Conservation (phyloP, 2,113 vertebrate genomes). For the Mastomys coucha region DNA sequence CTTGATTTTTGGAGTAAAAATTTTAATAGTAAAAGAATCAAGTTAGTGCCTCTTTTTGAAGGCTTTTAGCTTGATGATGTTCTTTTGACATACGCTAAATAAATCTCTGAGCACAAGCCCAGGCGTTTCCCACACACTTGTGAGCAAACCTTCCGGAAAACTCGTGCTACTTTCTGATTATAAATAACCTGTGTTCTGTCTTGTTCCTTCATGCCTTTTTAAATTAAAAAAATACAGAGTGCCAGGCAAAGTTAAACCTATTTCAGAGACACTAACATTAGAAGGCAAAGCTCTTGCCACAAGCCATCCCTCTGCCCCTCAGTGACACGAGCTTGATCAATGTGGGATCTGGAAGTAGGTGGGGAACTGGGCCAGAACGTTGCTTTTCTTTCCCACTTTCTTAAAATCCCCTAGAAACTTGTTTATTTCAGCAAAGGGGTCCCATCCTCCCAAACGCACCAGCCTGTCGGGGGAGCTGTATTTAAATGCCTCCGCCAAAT, state of each 20-base stretch:
- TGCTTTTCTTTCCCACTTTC: slow-evolving; percentile 77
- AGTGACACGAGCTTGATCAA: slow-evolving; percentile 72
- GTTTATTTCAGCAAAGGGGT: slow-evolving; percentile 80
- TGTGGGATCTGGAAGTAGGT: slow-evolving; percentile 68
- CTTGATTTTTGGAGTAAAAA: slow-evolving; percentile 45
- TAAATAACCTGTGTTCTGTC: slow-evolving; percentile 59
- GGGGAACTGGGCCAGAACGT: slow-evolving; percentile 72
- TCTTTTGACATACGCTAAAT: slow-evolving; percentile 27
- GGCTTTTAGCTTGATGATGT: slow-evolving; percentile 23
- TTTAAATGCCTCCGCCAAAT: slow-evolving; percentile 87
- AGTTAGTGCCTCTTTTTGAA: slow-evolving; percentile 2
- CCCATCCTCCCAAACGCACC: slow-evolving; percentile 72
- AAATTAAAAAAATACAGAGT: slow-evolving; percentile 14
- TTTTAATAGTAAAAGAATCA: slow-evolving; percentile 12
- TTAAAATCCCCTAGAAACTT: slow-evolving; percentile 80
- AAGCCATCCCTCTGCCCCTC: slow-evolving; percentile 51
- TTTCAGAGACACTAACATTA: slow-evolving; percentile 55
- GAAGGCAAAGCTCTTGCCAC: slow-evolving; percentile 76
- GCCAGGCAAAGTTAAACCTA: slow-evolving; percentile 1
- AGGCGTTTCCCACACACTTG: not conserved
- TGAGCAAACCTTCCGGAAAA: not conserved
- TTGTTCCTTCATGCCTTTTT: slow-evolving; percentile 68
- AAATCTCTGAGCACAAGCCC: not conserved
- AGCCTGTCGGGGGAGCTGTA: slow-evolving; percentile 83
- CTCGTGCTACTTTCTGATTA: not conserved